Percentiles rank a stretch among this genome's conserved stretches.
Evolutionary conservation across 2,797 vertebrate genomes (phyloP).

Genomic region (Tauraco hartlaubi): DNA sequence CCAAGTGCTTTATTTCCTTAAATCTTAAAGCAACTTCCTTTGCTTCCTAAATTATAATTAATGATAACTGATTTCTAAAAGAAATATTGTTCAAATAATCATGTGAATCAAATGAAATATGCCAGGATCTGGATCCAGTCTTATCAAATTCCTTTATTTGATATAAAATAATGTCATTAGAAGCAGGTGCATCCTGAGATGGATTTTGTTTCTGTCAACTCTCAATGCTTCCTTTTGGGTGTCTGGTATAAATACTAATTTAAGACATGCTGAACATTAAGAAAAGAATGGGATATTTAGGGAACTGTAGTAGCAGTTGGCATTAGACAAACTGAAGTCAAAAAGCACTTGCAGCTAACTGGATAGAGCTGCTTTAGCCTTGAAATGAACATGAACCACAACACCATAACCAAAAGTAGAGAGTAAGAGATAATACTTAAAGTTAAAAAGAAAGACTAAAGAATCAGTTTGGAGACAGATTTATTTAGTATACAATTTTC

Average conservation of each 20-base stretch:
- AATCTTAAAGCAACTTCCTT: not conserved
- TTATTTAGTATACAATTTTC: conserved; percentile 10
- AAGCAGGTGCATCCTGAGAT: conserved; percentile 59
- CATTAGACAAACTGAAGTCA: not conserved
- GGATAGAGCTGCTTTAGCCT: not conserved
- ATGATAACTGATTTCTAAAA: not conserved
- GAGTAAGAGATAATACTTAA: not conserved
- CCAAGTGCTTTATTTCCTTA: not conserved
- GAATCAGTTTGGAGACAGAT: not conserved
- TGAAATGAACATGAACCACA: not conserved
- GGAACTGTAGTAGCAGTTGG: not conserved
- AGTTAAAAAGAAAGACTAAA: not conserved
- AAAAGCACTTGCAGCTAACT: conserved; percentile 4
- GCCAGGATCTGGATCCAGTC: conserved; percentile 40
- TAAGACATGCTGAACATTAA: not conserved
- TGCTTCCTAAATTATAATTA: conserved; percentile 16
- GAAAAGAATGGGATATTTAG: not conserved
- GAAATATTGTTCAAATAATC: conserved; percentile 32
- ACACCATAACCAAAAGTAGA: not conserved
- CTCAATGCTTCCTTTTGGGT: conserved; percentile 48
- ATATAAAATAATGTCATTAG: conserved; percentile 69
- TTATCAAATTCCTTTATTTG: conserved; percentile 77
- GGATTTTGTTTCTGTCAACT: conserved; percentile 41
- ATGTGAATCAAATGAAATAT: conserved; percentile 50
- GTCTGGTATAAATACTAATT: conserved; percentile 16